Base-by-base conservation (phyloP, 2,888 invertebrate genomes). In the Blastobasis adustella region DNA sequence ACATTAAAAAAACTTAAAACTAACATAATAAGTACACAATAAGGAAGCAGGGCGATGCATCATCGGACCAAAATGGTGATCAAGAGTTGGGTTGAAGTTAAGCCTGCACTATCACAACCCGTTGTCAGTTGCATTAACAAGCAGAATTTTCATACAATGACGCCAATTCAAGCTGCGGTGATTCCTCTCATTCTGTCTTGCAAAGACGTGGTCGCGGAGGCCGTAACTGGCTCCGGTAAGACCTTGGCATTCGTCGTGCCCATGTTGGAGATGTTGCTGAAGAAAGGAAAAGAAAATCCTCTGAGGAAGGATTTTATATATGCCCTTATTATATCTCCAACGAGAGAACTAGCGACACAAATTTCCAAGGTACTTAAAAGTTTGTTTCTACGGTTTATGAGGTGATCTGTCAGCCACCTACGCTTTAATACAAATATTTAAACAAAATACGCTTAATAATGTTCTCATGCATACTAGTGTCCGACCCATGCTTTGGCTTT, bases 141-240 rank as follows among this genome's bases (percentile, higher is more conserved):
- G 55, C 89, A 91, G 58, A 82, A 87, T 44, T 92, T 91, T 54
- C 64, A 74, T 37, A 59, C 71, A 36, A 91, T 91, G 90, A 92
- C 92, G 5, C 92, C 92, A 0, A 91, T 92, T 10, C 92, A 97
- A 91, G 94, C 95, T 5, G 96, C 96, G 0, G 93, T 95, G 51
- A 98, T 98, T 67, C 98, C 98, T 0, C 87, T 97, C 50, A 89
- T 99, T 49, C 76, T 98, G 50, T 92, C 92, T 6, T 95, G 96
- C 65, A 98, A 98, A 81, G 99, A 99, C 90, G 98, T 99, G 9
- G 98, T 97, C 0, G 99, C 96, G 0, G 98, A 99, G 82, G 99
- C 99, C 4, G 97, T 99, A 0, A 99, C 99, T 1, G 99, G 99
- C 4, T 98, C 98, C 58, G 99, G 99, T 0, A 99, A 99, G 86